These are phyloP conservation scores for Fabriciana adippe DNA, from an alignment of 2,888 invertebrate species.

Conservation along the genomic window DNA sequence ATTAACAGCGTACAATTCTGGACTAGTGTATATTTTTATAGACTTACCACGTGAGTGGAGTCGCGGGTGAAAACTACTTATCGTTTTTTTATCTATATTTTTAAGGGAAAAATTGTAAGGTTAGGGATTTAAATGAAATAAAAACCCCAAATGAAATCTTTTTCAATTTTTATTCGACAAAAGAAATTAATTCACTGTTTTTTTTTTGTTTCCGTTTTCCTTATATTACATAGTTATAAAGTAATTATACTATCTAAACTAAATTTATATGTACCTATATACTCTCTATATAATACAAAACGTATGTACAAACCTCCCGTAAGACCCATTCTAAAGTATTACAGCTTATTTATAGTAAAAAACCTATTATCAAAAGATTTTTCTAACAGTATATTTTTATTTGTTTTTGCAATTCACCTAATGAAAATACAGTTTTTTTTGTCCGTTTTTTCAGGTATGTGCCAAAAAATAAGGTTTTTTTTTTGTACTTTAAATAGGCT, in stretches of 20 bases:
- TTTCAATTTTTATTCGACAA: conserved; percentile 79
- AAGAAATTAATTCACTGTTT: conserved; percentile 79
- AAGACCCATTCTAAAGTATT: conserved; percentile 67
- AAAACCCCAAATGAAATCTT: conserved; percentile 62
- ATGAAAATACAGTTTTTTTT: neutral
- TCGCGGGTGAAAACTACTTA: no score
- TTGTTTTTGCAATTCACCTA: neutral
- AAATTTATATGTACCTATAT: conserved; percentile 72
- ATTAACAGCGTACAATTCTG: no score
- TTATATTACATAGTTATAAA: conserved; percentile 78
- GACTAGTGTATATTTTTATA: no score
- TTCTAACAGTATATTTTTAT: neutral
- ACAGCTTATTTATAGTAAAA: conserved; percentile 46
- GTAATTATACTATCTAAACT: conserved; percentile 79
- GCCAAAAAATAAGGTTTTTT: neutral
- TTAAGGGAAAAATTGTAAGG: no score
- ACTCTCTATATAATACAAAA: conserved; percentile 78
- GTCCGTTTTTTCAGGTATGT: neutral
- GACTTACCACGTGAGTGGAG: no score
- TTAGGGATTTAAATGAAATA: conserved; percentile 42
- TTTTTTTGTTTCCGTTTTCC: conserved; percentile 76
- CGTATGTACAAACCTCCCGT: conserved; percentile 79
- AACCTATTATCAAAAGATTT: neutral
- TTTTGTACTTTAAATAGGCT: conserved; percentile 27
- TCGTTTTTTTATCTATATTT: no score